These are phyloP conservation scores for Sycophaga agraensis DNA, from an alignment of 1,140 invertebrate genomes.

Conservation along the genomic window DNA sequence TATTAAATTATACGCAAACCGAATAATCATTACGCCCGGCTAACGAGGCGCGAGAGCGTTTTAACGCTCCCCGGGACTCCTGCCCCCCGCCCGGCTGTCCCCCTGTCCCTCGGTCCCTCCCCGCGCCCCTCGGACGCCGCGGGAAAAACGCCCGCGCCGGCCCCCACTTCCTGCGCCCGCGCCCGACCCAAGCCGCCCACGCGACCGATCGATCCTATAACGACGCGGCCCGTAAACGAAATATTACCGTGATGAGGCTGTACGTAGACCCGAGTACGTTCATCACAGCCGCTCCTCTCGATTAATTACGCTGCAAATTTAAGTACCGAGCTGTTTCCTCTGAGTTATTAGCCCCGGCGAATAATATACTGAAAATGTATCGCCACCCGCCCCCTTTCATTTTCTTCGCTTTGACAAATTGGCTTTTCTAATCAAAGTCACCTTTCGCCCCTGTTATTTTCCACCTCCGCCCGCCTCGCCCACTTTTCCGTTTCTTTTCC, in stretches of 20 bases:
- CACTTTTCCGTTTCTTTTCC: neutral
- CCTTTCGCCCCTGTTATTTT: neutral
- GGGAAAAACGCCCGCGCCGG: too few relatives aligned
- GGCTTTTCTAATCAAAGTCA: neutral
- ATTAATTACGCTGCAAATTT: neutral
- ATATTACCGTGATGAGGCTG: neutral
- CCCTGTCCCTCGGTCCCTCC: neutral
- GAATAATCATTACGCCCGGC: conserved; percentile 54
- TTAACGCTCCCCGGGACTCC: conserved; percentile 35
- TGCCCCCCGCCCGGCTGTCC: neutral
- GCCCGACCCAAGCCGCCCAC: too few relatives aligned
- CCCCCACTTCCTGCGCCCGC: too few relatives aligned
- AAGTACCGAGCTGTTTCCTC: neutral
- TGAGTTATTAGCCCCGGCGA: too few relatives aligned
- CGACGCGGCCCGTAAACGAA: neutral
- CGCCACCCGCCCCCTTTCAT: neutral
- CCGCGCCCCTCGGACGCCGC: neutral
- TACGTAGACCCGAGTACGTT: too few relatives aligned
- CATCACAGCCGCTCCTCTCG: too few relatives aligned
- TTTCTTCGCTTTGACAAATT: neutral
- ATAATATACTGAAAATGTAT: too few relatives aligned
- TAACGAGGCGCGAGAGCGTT: conserved; percentile 50
- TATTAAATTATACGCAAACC: conserved; percentile 58
- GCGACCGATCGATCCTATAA: neutral
- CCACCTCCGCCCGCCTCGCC: neutral